These are phyloP conservation scores for Calameuta pallipes DNA, from an alignment of 2,888 invertebrate genomes.

Conservation along the genomic window DNA sequence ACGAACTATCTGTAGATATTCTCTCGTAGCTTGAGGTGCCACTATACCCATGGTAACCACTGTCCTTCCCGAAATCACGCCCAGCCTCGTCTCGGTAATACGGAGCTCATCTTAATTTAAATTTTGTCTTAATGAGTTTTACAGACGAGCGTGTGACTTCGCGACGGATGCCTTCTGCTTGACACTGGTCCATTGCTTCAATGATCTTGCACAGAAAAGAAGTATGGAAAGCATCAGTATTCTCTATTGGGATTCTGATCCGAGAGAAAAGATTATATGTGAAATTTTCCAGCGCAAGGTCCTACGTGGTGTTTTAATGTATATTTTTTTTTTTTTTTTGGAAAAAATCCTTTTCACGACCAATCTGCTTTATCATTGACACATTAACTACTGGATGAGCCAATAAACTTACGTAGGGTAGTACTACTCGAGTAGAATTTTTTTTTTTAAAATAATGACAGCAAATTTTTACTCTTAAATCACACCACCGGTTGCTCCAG, in stretches of 20 bases:
- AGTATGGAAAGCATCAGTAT: background rate
- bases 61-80: slow-evolving; percentile 54
- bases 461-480: background rate
- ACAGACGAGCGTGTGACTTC: slow-evolving; percentile 46
- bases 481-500: background rate
- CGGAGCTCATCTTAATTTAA: slow-evolving; percentile 17
- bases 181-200: slow-evolving; percentile 27
- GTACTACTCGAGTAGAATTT: background rate
- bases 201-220: slow-evolving; percentile 33
- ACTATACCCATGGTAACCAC: slow-evolving; percentile 62
- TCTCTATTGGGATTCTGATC: background rate
- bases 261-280: background rate
- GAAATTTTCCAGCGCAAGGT: background rate
- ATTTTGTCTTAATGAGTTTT: slow-evolving; percentile 31
- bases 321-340: too few relatives aligned
- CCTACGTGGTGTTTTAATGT: background rate
- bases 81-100: slow-evolving; percentile 28
- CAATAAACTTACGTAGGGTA: background rate
- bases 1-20: slow-evolving; percentile 24
- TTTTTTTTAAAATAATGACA: background rate
- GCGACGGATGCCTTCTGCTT: slow-evolving; percentile 37
- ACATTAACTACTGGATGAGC: background rate
- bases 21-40: slow-evolving; percentile 58
- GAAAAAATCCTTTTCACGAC: background rate
- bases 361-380: background rate